These are phyloP conservation scores for Tetragonula carbonaria DNA, from an alignment of 2,888 invertebrate species.

Conservation along the genomic window DNA sequence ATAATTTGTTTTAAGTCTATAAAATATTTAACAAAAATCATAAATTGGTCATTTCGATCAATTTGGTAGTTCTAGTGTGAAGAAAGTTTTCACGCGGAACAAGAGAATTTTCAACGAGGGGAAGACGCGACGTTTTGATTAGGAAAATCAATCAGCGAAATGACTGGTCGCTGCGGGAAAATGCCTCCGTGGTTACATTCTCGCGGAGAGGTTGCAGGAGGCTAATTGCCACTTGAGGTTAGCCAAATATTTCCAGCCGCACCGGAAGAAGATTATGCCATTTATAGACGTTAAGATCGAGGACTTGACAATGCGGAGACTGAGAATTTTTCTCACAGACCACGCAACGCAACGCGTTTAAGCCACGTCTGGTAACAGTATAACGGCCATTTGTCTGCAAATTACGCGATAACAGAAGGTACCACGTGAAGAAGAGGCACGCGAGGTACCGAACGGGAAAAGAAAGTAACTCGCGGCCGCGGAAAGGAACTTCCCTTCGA, in stretches of 20 bases:
- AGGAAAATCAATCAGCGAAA: background rate
- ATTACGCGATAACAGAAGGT: slow-evolving; percentile 46
- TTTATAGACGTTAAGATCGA: slow-evolving; percentile 57
- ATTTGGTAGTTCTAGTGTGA: no score
- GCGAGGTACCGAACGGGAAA: slow-evolving; percentile 33
- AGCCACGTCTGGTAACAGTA: slow-evolving; percentile 56
- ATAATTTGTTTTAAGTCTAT: no score
- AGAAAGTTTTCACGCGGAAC: background rate
- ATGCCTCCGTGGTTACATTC: slow-evolving; percentile 13
- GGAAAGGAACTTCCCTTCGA: slow-evolving; percentile 17
- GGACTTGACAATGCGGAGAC: slow-evolving; percentile 41
- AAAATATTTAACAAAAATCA: no score
- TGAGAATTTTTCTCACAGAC: slow-evolving; percentile 66
- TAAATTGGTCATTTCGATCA: no score
- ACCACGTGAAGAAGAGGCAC: slow-evolving; percentile 24
- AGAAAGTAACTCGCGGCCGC: slow-evolving; percentile 43
- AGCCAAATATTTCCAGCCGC: slow-evolving; percentile 53
- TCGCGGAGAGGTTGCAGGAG: background rate
- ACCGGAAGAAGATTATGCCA: slow-evolving; percentile 64
- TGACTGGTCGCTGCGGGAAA: background rate
- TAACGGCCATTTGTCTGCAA: slow-evolving; percentile 64
- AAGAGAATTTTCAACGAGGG: background rate
- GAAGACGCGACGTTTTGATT: background rate
- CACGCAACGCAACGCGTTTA: slow-evolving; percentile 50
- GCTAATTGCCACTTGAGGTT: slow-evolving; percentile 38